Evolutionary conservation across 2,113 vertebrate genomes (phyloP).

Genomic region (Gorsachius goisagi): DNA sequence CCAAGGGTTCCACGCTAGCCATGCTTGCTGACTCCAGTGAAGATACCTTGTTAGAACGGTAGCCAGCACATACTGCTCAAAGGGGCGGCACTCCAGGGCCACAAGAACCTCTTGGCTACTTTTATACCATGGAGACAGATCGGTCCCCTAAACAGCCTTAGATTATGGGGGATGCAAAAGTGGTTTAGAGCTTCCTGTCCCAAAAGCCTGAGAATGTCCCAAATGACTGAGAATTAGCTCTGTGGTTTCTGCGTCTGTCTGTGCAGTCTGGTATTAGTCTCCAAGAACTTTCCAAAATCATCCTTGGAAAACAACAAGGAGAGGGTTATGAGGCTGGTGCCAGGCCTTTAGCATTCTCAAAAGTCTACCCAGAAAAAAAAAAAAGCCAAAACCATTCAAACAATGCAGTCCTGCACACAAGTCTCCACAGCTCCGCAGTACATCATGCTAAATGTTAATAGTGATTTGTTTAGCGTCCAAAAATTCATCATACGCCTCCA

Average conservation of each 20-base stretch:
- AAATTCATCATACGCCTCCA: background rate
- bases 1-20: background rate
- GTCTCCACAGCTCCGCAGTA: background rate
- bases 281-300: background rate
- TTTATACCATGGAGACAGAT: background rate
- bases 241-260: background rate
- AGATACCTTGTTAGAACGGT: background rate
- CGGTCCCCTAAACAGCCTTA: background rate
- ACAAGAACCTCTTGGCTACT: background rate
- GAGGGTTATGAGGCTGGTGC: background rate
- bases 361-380: background rate
- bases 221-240: background rate
- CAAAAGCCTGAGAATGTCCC: background rate
- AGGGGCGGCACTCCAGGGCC: rapidly evolving
- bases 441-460: background rate
- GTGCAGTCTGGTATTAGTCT: background rate
- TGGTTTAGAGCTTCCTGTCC: background rate
- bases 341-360: background rate
- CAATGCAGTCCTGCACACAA: background rate
- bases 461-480: background rate
- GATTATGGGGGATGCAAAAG: background rate
- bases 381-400: background rate
- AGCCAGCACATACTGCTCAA: background rate
- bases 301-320: background rate
- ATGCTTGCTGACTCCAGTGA: background rate